Evolutionary conservation across 2,797 vertebrate genomes (phyloP).

Genomic region (Liasis olivaceus): DNA sequence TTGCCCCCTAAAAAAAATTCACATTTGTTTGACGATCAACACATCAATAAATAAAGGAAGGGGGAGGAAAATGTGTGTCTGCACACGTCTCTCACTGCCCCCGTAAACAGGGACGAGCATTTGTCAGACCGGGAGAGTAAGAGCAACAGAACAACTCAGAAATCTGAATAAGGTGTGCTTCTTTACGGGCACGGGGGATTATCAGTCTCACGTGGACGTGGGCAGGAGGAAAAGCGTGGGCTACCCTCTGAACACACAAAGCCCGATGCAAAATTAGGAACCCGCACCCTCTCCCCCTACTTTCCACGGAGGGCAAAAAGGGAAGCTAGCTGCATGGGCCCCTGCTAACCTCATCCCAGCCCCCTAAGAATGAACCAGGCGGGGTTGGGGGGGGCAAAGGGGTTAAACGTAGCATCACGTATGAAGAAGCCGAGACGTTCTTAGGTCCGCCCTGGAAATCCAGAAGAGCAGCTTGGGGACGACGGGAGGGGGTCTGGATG

Average conservation of each 20-base stretch:
- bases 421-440: not conserved
- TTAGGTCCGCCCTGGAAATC: not conserved
- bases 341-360: no score
- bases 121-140: not conserved
- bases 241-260: not conserved
- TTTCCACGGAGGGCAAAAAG: no score
- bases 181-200: not conserved
- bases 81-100: not conserved
- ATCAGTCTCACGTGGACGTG: no score
- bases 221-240: not conserved
- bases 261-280: not conserved
- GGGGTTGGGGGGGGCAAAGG: not conserved
- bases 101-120: no score
- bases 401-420: rapidly evolving
- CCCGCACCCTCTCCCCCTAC: no score
- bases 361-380: not conserved
- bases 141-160: no score
- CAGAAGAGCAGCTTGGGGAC: not conserved
- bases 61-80: not conserved
- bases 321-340: not conserved
- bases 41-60: conserved; percentile 33
- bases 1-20: conserved; percentile 10
- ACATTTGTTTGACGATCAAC: conserved; percentile 21
- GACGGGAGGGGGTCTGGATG: not conserved
- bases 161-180: not conserved